Base-by-base conservation (phyloP, 2,113 vertebrate genomes). In the Patagioenas fasciata region DNA sequence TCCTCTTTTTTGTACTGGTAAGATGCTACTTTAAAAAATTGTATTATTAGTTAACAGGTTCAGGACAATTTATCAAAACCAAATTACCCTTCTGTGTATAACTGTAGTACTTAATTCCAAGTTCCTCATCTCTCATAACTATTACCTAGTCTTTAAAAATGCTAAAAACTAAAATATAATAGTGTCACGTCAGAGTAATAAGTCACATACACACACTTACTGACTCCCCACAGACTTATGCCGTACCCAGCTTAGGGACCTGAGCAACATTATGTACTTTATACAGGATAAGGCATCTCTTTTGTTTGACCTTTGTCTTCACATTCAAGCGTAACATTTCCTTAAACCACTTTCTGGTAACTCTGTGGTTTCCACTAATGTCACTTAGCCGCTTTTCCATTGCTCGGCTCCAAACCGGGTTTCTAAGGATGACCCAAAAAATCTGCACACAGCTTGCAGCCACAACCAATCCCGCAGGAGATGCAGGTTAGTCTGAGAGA, bases 81-180 rank as follows among this genome's bases (percentile, higher is more conserved):
- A 99, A 99, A 99, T 99, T 99, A 99, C 99, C 99, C 99, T 99
- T 99, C 98, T 99, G 98, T 99, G 99, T 98, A 99, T 99, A 99
- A 99, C 98, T 98, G 94, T 91, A 97, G 97, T 97, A 98, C 98
- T 99, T 99, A 99, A 99, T 99, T 99, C 98, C 97, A 97, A 98
- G 98, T 99, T 99, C 98, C 98, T 98, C 98, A 99, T 99, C 98
- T 98, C 98, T 98, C 98, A 98, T 98, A 99, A 98, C 99, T 99
- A 99, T 99, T 99, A 99, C 98, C 98, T 98, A 98, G 98, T 99
- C 99, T 99, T 99, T 99, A 99, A 98, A 99, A 99, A 98, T 98
- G 98, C 98, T 98, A 98, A 98, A 98, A 99, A 98, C 96, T 98
- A 99, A 99, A 99, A 98, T 97, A 98, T 98, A 97, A 98, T 98